A percentile compares a stretch with the other conserved stretches of the same genome.
Evolutionary conservation across 2,113 vertebrate species (phyloP).

Genomic region (Poeciliopsis turrubarensis): DNA sequence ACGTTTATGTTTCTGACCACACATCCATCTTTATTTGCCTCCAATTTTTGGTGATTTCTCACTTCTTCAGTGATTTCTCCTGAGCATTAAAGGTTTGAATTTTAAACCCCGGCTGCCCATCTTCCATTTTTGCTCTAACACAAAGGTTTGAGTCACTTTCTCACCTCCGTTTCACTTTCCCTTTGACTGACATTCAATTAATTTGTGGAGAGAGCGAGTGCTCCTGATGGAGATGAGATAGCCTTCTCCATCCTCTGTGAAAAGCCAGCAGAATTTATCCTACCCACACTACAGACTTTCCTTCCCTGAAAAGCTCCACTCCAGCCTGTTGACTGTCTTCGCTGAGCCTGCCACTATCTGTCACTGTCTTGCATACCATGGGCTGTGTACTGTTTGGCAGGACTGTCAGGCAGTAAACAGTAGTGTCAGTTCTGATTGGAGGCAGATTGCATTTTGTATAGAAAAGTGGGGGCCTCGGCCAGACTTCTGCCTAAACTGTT

Average conservation of each 20-base stretch:
- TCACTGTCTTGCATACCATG: constrained; percentile 53
- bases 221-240: constrained; percentile 64
- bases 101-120: constrained; percentile 18
- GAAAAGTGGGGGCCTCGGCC: constrained; percentile 31
- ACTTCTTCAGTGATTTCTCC: constrained; percentile 42
- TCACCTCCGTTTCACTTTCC: constrained; percentile 62
- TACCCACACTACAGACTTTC: constrained; percentile 53
- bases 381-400: constrained; percentile 32
- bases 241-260: constrained; percentile 59
- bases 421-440: constrained; percentile 66
- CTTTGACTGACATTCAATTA: constrained; percentile 76
- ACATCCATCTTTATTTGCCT: constrained; percentile 42
- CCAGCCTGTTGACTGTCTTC: constrained; percentile 65
- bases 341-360: constrained; percentile 52
- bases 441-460: constrained; percentile 65
- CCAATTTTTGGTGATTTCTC: constrained; percentile 22
- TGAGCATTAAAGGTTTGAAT: constrained; percentile 39
- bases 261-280: constrained; percentile 61
- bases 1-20: constrained; percentile 5
- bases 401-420: constrained; percentile 61
- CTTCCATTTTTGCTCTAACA: constrained; percentile 37
- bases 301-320: constrained; percentile 65
- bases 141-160: constrained; percentile 59
- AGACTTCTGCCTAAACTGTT: constrained; percentile 40
- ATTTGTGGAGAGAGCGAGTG: constrained; percentile 63